Evolutionary conservation across 2,113 vertebrate genomes (phyloP).

Genomic region (Dicaeum eximium): DNA sequence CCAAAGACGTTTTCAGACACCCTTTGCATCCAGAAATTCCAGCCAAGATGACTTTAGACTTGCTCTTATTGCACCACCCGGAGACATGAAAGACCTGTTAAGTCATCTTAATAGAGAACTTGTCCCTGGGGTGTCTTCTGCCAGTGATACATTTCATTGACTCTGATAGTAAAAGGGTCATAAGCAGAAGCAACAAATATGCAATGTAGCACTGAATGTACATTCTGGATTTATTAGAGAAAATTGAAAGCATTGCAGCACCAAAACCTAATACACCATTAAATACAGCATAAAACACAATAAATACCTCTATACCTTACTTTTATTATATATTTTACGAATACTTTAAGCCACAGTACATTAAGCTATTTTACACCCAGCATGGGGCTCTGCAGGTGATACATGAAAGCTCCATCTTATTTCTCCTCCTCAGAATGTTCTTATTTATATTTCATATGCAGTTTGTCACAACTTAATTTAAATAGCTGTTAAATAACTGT

Average conservation of each 20-base stretch:
- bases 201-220: background rate
- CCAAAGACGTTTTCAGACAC: background rate
- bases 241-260: background rate
- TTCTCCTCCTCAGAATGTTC: background rate
- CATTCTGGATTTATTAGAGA: conserved; percentile 28
- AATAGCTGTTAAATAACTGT: background rate
- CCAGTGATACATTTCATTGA: conserved; percentile 51
- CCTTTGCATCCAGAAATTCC: conserved; percentile 8
- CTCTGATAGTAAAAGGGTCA: conserved; percentile 47
- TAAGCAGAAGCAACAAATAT: conserved; percentile 53
- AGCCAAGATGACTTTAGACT: conserved; percentile 34
- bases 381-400: background rate
- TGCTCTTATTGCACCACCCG: background rate
- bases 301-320: background rate
- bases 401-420: background rate
- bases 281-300: conserved; percentile 18
- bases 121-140: conserved; percentile 48
- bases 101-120: conserved; percentile 44
- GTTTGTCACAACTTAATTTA: background rate
- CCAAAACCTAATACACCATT: background rate
- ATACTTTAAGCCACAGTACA: background rate
- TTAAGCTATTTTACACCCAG: background rate
- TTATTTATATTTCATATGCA: background rate
- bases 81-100: conserved; percentile 43
- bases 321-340: background rate